Base-by-base conservation (phyloP, 2,113 vertebrate genomes). In the Pterocles gutturalis region DNA sequence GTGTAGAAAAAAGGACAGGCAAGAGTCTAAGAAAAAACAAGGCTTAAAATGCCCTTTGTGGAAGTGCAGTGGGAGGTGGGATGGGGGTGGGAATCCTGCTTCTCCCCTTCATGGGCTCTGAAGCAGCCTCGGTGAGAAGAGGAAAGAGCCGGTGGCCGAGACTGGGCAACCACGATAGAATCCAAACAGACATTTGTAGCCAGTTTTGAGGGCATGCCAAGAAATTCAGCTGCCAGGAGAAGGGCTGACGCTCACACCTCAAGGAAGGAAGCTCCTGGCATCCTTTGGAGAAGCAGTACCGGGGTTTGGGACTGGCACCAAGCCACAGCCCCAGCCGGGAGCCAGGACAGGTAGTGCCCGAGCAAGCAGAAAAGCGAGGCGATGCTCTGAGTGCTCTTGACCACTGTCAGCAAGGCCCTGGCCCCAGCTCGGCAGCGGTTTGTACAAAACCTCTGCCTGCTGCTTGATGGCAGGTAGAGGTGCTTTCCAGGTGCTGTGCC, bases 391-490 rank as follows among this genome's bases (percentile, higher is more conserved):
- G 73, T 17, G 1, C 13, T 57, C 24, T 10, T 2, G 0, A 7
- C 13, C 4, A 1, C 49, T 0, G 0, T 1, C 54, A 4, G 65
- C 36, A 24, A 0, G 0, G 55, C 69, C 55, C 64, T 3, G 2
- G n/a, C 24, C 49, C 11, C 19, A 6, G n/a, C 54, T 62, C 22
- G 2, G 10, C 4, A 5, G 14, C 17, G 2, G 8, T 6, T 62
- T n/a, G 45, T 14, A 67, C 76, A 2, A 25, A 58, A 4, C 46
- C 7, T 49, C 11, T 17, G 5, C 45, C 53, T 43, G 49, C 76
- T 72, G 61, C 43, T 43, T 10, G 9, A 13, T 1, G 54, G 29
- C 75, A 64, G 57, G 29, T 18, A 15, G 84, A n/a, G 55, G 10
- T 7, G 31, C 45, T 24, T 72, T 28, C 70, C 4, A 1, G 3